Evolutionary conservation across 2,888 invertebrate genomes (phyloP), one percentile per base, ranked within the genome.

Genomic region (Ernsta delagoae): DNA sequence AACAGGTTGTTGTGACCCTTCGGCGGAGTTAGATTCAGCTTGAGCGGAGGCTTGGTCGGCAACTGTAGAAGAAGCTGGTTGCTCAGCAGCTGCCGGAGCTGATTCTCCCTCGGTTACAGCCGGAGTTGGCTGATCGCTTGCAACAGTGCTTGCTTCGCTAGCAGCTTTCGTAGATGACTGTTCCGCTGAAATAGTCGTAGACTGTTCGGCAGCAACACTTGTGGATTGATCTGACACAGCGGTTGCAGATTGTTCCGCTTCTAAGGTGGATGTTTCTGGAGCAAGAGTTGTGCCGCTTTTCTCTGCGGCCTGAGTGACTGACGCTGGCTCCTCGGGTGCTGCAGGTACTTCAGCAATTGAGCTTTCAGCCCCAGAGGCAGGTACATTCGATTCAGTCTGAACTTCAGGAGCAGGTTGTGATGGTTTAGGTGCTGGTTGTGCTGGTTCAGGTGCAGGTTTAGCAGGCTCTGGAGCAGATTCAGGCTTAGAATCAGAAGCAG

Each of bases 401-500:
- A 60, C 16, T 57, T 48, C 16, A n/a, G 70, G 6, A 39, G 7
- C 8, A 16, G 16, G 16, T 16, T 16, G 16, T 39, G 39, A 5
- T 39, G 39, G 7, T 39, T 39, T 4, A 50, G 31, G 41, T 39
- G 45, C 12, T 53, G 71, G 70, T 56, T 36, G 36, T 36, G 72
- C 57, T 39, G 65, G 16, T 34, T 60, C 36, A 31, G 69, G 60
- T 24, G 64, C 64, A 36, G 77, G 24, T 7, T 70, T 59, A 57
- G 70, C 7, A 31, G 77, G 24, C 9, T 70, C 59, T 61, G 71
- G 11, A 60, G 61, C 43, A 31, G 67, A n/a, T 16, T 64, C 60
- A 43, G 70, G 11, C 59, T 71, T 74, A 54, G 73, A 61, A 34
- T 67, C 71, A 50, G 75, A 56, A 2, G 72, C 75, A 31, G 80